Conservation (phyloP, 2,113 vertebrate genomes). For the Psammodynastes pulverulentus region DNA sequence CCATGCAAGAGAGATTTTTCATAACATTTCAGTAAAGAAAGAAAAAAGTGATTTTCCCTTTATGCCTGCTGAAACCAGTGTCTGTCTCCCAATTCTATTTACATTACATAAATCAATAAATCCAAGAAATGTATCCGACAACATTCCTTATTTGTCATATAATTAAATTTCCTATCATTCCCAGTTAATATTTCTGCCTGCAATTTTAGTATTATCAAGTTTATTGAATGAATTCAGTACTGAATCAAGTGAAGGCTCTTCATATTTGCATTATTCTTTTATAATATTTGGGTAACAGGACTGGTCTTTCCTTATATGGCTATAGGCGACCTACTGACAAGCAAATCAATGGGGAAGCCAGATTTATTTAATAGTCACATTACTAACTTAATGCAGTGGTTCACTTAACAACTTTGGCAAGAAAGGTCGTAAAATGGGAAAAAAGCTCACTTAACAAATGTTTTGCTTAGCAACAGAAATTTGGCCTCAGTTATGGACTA, state of each 20-base stretch:
- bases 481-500: background rate
- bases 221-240: background rate
- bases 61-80: background rate
- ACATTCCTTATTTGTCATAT: background rate
- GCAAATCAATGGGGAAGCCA: background rate
- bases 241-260: background rate
- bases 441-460: background rate
- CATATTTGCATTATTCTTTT: background rate
- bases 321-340: background rate
- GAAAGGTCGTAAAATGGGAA: background rate
- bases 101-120: background rate
- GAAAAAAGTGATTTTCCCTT: background rate
- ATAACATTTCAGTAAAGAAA: background rate
- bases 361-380: background rate
- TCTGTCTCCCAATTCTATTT: background rate
- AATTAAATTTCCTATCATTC: background rate
- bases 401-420: background rate
- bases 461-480: background rate
- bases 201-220: background rate
- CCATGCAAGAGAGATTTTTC: background rate
- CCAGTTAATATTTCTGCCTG: background rate
- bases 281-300: background rate
- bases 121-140: background rate
- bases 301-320: background rate
- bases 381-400: too few relatives aligned